Base-by-base conservation (phyloP, 2,888 invertebrate species). In the Eucera pruinosa region DNA sequence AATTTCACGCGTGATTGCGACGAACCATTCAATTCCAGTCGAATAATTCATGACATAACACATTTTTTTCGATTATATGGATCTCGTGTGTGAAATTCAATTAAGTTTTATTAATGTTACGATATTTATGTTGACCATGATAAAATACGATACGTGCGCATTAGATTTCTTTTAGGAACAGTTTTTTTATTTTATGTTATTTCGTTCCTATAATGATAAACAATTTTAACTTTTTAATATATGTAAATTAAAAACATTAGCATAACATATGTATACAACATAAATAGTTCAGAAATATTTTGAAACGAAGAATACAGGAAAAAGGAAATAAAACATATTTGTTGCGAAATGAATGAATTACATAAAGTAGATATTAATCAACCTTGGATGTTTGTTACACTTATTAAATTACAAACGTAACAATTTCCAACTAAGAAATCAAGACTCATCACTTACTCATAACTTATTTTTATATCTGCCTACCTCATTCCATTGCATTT, bases 1-100 rank as follows among this genome's bases (percentile, higher is more conserved):
- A 45, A 15, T 30, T 18, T 50, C 20, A 64, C 50, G 11, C 41
- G 13, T 54, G 36, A 66, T 60, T 54, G 11, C 58, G 20, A 33
- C 58, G 13, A 23, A 13, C 5, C 11, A 9, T 43, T 7, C 15
- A 18, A 41, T 48, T 71, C 41, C 3, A 25, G n/a, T 9, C 5
- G 30, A 39, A 36, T 47, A 58, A 20, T 25, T 15, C 23, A 45
- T 50, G 27, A 50, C 2, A 27, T 50, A 6, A 25, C 48, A 25
- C 11, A 25, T 15, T 48, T 48, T 5, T 48, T 48, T 45, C 7
- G 0, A n/a, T 11, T 47, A 2, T 11, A 23, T 23, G 11, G 6
- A 13, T 23, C 47, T 13, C 5, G 15, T 48, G 48, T 5, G 13
- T 15, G 48, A 20, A 39, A 41, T 57, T 39, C 54, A 11, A 36